Base-by-base conservation (phyloP, 2,797 vertebrate species). In the Microcaecilia unicolor region DNA sequence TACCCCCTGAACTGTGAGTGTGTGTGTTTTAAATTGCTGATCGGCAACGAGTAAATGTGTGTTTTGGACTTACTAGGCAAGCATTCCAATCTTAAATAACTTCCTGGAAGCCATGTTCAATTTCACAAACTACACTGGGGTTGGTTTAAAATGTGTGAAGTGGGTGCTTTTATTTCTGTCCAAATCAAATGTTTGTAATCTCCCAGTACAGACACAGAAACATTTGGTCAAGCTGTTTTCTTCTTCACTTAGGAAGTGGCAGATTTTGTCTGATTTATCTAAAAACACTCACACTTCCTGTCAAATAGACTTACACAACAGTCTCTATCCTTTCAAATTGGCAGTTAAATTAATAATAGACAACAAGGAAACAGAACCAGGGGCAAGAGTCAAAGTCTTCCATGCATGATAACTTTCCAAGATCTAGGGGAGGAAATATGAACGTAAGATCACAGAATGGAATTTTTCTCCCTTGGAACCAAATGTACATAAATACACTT, bases 81-180 rank as follows among this genome's bases (percentile, higher is more conserved):
- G 76, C 87, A 92, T 95, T 92, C 89, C 89, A 84, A 49, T 49
- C 64, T 77, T 89, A 90, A 95, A 92, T 88, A 85, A 85, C 85
- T 96, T 97, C 93, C 93, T 92, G 89, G 84, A 86, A 88, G 88
- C 74, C 61, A 37, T 63, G 73, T 88, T 89, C 84, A 88, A 87
- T 78, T 83, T 80, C 83, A 72, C 64, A 82, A 73, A 45, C 64
- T 72, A 73, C 70, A 69, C 56, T 61, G 69, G 74, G 84, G 84
- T 82, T 88, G 87, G 89, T 91, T 87, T 88, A 82, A 86, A 78
- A 74, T 81, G 84, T 81, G 83, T 80, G 74, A 84, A 80, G 61
- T 74, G 75, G 80, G 74, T 59, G 60, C 75, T 91, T 87, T 93
- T 69, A 91, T 87, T 84, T 50, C 31, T 44, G 68, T 89, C 95